These are phyloP conservation scores for Proteles cristata DNA, from an alignment of 2,113 vertebrate species.

Conservation along the genomic window DNA sequence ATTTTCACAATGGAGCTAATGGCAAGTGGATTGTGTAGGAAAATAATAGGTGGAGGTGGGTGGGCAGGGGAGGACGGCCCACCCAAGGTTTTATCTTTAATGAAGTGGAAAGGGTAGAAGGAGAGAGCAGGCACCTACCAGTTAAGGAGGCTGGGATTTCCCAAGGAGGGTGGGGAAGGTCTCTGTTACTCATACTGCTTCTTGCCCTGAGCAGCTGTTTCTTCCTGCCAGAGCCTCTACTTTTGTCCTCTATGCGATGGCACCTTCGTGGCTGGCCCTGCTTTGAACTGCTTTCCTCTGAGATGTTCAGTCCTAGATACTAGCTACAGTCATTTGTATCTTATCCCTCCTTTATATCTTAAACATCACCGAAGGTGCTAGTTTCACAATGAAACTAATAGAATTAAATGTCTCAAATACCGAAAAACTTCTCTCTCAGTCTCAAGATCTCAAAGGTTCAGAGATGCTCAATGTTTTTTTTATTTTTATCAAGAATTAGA, in stretches of 20 bases:
- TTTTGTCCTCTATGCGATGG: background rate
- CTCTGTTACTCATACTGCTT: background rate
- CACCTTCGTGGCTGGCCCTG: background rate
- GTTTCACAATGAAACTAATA: background rate
- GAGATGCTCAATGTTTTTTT: background rate
- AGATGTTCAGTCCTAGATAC: background rate
- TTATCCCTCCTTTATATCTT: background rate
- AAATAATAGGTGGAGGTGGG: background rate
- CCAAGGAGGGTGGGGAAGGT: background rate
- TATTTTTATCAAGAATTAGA: background rate
- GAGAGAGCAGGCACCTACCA: background rate
- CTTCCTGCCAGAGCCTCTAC: background rate
- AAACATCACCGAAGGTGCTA: background rate
- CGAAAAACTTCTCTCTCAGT: background rate
- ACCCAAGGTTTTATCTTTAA: background rate
- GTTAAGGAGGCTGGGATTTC: background rate
- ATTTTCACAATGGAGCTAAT: background rate
- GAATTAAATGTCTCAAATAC: slow-evolving; percentile 25
- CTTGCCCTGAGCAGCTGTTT: background rate
- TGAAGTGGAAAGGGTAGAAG: background rate
- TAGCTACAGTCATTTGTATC: background rate
- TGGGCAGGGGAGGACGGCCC: background rate
- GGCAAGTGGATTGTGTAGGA: background rate
- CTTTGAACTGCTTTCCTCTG: background rate
- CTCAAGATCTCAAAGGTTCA: background rate